Base-by-base conservation (phyloP, 1,140 invertebrate species). In the Dendroctonus valens region DNA sequence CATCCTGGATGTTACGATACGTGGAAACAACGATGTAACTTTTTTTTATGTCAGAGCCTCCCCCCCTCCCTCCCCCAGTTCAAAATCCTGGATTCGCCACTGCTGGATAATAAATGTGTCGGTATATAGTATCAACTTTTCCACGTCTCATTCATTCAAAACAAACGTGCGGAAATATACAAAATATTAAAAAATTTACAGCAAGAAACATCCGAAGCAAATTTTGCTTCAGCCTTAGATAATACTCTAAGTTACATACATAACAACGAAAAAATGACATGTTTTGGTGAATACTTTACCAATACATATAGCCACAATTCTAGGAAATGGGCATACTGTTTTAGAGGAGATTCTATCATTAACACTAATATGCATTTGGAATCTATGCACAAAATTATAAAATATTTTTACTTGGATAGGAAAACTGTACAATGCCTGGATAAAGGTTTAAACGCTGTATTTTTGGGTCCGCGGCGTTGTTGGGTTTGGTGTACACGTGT, bases 291-390 rank as follows among this genome's bases (percentile, higher is more conserved):
- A 7, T 54, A 54, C 14, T 54, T 54, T 40, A 40, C 6, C 38
- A 54, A 54, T 26, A 54, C 6, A 7, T 54, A 54, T 39, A 40
- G 5, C 6, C 8, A 54, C 7, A 40, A n/a, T n/a, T n/a, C n/a
- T n/a, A n/a, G n/a, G n/a, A n/a, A n/a, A n/a, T n/a, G n/a, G n/a
- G n/a, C n/a, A n/a, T n/a, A n/a, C n/a, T n/a, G n/a, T n/a, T n/a
- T n/a, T n/a, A n/a, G n/a, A n/a, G n/a, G n/a, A n/a, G 52, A 37
- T 7, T 26, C 8, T 54, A 7, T 5, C 7, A 54, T 54, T 42
- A 59, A 59, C 52, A 54, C 52, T 6, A 54, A 54, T 40, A 54
- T 54, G 52, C 8, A 37, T 8, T 7, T 54, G 39, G 52, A 54
- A 39, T 54, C 52, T 26, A 54, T 54, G 52, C 52, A 54, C 38